A percentile compares a stretch with the other conserved stretches of the same genome.
These are phyloP conservation scores for Electrophaes corylata DNA, from an alignment of 2,888 invertebrate species.

Conservation along the genomic window DNA sequence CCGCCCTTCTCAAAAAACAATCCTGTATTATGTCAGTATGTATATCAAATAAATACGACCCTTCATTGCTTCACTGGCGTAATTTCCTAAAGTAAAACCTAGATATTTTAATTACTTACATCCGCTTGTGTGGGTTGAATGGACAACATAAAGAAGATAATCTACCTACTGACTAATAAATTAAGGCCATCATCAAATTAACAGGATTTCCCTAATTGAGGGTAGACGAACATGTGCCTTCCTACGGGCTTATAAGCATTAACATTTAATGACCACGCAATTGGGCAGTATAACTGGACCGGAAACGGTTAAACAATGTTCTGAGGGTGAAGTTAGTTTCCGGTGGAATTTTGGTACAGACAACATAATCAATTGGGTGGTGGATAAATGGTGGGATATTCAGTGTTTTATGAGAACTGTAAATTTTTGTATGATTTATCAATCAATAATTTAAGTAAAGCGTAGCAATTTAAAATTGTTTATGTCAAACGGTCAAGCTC, in stretches of 20 bases:
- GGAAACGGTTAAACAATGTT: slow-evolving; percentile 6
- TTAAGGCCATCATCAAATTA: slow-evolving; percentile 25
- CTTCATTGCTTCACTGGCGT: too few species aligned
- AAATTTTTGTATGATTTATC: too few species aligned
- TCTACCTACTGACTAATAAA: slow-evolving; percentile 1
- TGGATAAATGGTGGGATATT: too few species aligned
- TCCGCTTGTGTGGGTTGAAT: neutral
- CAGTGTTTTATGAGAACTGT: too few species aligned
- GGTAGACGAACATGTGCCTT: slow-evolving; percentile 12
- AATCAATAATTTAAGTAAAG: too few species aligned
- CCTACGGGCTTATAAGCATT: slow-evolving; percentile 10
- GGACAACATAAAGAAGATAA: neutral
- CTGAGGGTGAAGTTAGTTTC: slow-evolving; percentile 12
- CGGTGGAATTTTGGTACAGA: neutral
- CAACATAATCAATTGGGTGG: too few species aligned
- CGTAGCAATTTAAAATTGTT: too few species aligned
- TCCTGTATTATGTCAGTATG: too few species aligned
- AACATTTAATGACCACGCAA: slow-evolving; percentile 13
- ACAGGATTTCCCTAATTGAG: slow-evolving; percentile 33
- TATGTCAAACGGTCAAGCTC: too few species aligned
- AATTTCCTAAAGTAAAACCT: too few species aligned
- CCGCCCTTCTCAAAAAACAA: too few species aligned
- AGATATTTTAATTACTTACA: too few species aligned
- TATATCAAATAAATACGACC: neutral
- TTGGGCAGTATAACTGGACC: slow-evolving; percentile 3